Evolutionary conservation across 2,888 invertebrate species (phyloP), one percentile per base, ranked within the genome.

Genomic region (Colletes collaris): DNA sequence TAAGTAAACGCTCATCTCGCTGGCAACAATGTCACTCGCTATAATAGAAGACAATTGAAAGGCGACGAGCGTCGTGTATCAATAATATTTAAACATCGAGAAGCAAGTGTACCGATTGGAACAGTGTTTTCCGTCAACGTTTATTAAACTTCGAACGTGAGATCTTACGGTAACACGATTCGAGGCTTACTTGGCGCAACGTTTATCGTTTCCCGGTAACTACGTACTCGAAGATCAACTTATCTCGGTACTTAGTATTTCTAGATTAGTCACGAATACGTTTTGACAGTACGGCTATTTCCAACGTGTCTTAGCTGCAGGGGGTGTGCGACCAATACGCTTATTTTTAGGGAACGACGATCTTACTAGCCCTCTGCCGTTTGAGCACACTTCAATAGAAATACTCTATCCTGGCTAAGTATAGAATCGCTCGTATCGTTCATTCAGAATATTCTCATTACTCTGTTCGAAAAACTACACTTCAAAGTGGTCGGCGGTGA

Each of bases 281-380:
- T 19, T 88, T 82, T 71, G 80, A 81, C 74, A 71, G 71, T 58
- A 72, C 55, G 69, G 81, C 79, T 85, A 88, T 87, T 82, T 84
- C 75, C 44, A 87, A 81, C 83, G 55, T 59, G 59, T 44, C 46
- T 71, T 66, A 72, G 68, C 60, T 64, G 62, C 73, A 62, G 76
- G 80, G 74, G 76, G 79, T 63, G 79, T 63, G 78, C 59, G 74
- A 73, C 56, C 73, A 62, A 88, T 87, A 86, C 60, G 58, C 72
- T 79, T 91, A 91, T 91, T 91, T 91, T 89, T 90, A 89, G 89
- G 87, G 79, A 83, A 82, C 78, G 82, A 84, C 77, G 79, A 89
- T 89, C 90, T 91, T 91, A 88, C 90, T 90, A 90, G 90, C 87
- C 89, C 88, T 85, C 70, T 37, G n/a, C 59, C 27, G 62, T 75